Base-by-base conservation (phyloP, 2,797 vertebrate species). In the Meda fulgida region DNA sequence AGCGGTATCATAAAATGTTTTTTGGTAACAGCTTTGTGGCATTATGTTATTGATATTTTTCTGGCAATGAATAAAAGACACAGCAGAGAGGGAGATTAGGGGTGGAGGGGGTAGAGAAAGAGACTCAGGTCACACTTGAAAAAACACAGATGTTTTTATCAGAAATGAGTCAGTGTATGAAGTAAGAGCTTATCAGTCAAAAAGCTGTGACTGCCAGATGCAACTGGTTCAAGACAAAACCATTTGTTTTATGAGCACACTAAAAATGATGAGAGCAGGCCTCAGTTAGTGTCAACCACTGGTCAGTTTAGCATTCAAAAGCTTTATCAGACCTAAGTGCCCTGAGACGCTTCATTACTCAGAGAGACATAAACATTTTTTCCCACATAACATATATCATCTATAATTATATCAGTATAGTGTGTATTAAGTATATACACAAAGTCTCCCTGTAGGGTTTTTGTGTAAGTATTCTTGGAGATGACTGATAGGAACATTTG, bases 71-170 rank as follows among this genome's bases (percentile, higher is more conserved):
- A 90, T 86, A 83, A 89, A 91, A 90, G 81, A 60, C 78, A 38
- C 75, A 79, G 85, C 87, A 73, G 83, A 70, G 66, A 77, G 70
- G 29, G 76, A 66, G 75, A 82, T 67, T 2, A 5, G 36, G 43
- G 43, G 38, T 66, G 81, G 55, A 46, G 67, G 0, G 72, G 89
- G 88, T 89, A 73, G 84, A 89, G 89, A 91, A 92, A 88, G 90
- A 93, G 92, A 93, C 90, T 89, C 69, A 85, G 91, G 91, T 92
- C 88, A 85, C 86, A 85, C 67, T 87, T 94, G 94, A 95, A 92
- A 94, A 90, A 91, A 92, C 91, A 92, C 94, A 95, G 94, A 95
- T 94, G 94, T 95, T 95, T 93, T 94, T 95, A 95, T 95, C 93
- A 93, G 90, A 93, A 93, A 91, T 94, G 92, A 95, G 93, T 94